phyloP scores from a whole-genome alignment of 2,113 vertebrate genomes.

The Varanus salvator region DNA sequence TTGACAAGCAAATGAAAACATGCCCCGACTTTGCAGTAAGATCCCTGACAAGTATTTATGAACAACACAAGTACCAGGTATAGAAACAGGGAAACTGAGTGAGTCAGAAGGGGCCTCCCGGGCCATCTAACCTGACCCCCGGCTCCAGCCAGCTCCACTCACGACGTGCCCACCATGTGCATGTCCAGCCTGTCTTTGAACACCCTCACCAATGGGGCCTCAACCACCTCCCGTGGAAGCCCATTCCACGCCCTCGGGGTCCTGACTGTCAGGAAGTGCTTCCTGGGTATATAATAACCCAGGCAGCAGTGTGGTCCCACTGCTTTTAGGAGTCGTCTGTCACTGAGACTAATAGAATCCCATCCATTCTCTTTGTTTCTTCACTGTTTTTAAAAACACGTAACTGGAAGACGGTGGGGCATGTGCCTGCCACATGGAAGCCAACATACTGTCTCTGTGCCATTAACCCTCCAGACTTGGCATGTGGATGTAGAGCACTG shows the following conservation, averaged over 20 bases:
- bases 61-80: background rate
- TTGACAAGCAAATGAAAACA: constrained; percentile 22
- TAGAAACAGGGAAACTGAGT: background rate
- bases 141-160: too few species aligned
- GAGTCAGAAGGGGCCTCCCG: too few species aligned
- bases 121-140: too few species aligned
- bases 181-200: too few species aligned
- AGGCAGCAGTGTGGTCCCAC: background rate
- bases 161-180: too few species aligned
- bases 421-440: too few species aligned
- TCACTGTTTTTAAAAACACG: background rate
- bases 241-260: too few species aligned
- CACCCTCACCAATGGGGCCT: too few species aligned
- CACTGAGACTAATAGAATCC: background rate
- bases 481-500: too few species aligned
- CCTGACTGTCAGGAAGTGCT: too few species aligned
- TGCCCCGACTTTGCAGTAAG: background rate
- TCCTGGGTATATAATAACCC: constrained; percentile 13
- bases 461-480: background rate
- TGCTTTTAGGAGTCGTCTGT: constrained; percentile 2
- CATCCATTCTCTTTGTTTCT: background rate
- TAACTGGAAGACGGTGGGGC: too few species aligned
- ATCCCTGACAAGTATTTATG: constrained; percentile 6
- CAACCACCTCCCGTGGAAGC: too few species aligned
- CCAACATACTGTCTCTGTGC: background rate